Conservation (phyloP, 1,140 invertebrate species). For the Drosophila nannoptera region DNA sequence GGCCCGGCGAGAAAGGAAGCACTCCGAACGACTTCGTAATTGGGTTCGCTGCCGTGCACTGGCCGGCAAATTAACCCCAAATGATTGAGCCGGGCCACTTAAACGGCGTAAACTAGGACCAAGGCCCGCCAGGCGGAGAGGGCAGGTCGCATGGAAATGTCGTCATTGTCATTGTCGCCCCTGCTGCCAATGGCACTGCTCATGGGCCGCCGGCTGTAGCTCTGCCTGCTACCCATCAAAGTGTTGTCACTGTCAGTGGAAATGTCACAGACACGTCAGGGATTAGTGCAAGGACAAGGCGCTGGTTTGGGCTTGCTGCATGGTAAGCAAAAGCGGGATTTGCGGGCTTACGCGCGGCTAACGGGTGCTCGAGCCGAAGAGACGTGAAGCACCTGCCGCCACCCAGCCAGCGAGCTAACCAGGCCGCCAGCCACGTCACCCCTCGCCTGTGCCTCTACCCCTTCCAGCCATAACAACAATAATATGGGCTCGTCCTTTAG, state of each 20-base stretch:
- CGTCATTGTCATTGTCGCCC: constrained; percentile 59
- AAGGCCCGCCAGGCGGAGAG: constrained; percentile 1
- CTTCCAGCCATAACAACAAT: neutral
- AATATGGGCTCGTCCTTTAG: constrained; percentile 55
- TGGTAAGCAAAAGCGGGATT: constrained; percentile 53
- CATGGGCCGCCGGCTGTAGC: constrained; percentile 4
- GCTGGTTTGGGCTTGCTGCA: constrained; percentile 12
- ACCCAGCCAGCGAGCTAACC: neutral
- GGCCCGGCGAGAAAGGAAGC: neutral
- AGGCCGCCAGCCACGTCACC: neutral
- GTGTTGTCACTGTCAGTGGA: constrained; percentile 79
- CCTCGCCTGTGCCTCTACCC: neutral
- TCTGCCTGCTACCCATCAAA: constrained; percentile 66
- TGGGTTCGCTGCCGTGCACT: constrained; percentile 43
- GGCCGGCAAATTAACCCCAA: constrained; percentile 52
- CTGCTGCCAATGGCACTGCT: constrained; percentile 24
- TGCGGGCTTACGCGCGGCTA: constrained; percentile 69
- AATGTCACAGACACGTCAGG: constrained; percentile 79
- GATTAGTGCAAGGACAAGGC: constrained; percentile 65
- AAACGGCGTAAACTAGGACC: constrained; percentile 25
- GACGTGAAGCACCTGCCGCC: constrained; percentile 57
- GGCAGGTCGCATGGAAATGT: constrained; percentile 43
- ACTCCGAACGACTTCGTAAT: constrained; percentile 56
- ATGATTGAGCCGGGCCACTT: constrained; percentile 61
- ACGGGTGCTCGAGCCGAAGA: constrained; percentile 55